phyloP scores from a whole-genome alignment of 2,797 vertebrate species.

The Thalassophryne amazonica region DNA sequence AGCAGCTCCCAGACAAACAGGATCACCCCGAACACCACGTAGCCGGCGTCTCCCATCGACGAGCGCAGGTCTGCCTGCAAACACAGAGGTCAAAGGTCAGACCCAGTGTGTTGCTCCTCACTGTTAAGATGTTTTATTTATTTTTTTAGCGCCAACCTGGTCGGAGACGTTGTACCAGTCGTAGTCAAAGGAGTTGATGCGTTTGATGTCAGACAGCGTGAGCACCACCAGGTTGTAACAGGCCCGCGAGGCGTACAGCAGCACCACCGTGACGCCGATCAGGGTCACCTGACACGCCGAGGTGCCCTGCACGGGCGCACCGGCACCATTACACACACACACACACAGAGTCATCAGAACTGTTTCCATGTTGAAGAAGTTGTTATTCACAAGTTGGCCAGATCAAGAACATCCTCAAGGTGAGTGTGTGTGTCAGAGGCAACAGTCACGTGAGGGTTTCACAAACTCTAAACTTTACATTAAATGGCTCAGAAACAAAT shows the following conservation, averaged over 20 bases:
- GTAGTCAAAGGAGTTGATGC: constrained; percentile 87
- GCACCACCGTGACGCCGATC: constrained; percentile 84
- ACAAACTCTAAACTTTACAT: too few relatives aligned
- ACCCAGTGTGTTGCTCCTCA: too few relatives aligned
- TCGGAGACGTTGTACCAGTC: constrained; percentile 98
- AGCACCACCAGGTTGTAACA: constrained; percentile 92
- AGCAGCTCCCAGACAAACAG: constrained; percentile 94
- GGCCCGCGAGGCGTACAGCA: constrained; percentile 88
- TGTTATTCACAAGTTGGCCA: too few relatives aligned
- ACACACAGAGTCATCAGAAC: not conserved
- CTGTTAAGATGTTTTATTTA: too few relatives aligned
- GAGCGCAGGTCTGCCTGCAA: constrained; percentile 87
- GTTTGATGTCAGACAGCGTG: constrained; percentile 79
- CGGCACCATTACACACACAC: too few relatives aligned
- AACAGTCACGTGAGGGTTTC: too few relatives aligned
- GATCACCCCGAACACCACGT: constrained; percentile 89
- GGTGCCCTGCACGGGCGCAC: constrained; percentile 90
- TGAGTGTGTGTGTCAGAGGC: too few relatives aligned
- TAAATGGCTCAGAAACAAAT: too few relatives aligned
- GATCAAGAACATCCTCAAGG: too few relatives aligned
- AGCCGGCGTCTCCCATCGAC: constrained; percentile 88
- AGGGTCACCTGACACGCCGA: constrained; percentile 91
- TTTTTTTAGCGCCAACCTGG: constrained; percentile 79
- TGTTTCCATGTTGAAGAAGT: too few relatives aligned
- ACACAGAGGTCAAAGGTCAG: not conserved